Conservation (phyloP, 1,140 invertebrate species). For the Pseudomyrmex cubaensis region DNA sequence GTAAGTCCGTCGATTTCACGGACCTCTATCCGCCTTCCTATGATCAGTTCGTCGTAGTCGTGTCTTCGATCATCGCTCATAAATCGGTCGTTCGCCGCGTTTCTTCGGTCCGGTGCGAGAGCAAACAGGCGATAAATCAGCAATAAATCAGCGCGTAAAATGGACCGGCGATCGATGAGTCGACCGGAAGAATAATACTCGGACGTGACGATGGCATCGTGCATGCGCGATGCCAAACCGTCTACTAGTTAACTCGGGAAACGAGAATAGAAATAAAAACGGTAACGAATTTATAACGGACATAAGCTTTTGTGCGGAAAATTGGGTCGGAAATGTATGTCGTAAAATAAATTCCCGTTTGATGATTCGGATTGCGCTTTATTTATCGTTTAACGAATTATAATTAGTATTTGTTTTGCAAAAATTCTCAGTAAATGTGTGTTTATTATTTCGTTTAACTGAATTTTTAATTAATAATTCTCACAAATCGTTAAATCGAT, state of each 20-base stretch:
- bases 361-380: no score
- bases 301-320: neutral
- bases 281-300: conserved; percentile 38
- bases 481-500: conserved; percentile 3
- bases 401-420: no score
- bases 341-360: neutral
- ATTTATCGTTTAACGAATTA: no score
- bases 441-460: neutral
- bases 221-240: conserved; percentile 66
- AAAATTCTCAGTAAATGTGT: neutral
- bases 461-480: neutral
- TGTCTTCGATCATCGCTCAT: conserved; percentile 55
- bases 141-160: conserved; percentile 65
- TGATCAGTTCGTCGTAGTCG: neutral
- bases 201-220: conserved; percentile 59
- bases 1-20: conserved; percentile 8
- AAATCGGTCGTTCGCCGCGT: conserved; percentile 68
- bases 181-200: conserved; percentile 72
- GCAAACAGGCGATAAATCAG: conserved; percentile 69
- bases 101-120: conserved; percentile 58
- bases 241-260: conserved; percentile 63
- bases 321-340: neutral
- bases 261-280: conserved; percentile 65
- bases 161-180: conserved; percentile 66
- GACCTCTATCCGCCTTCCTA: neutral